phyloP scores from a whole-genome alignment of 2,113 vertebrate species.

The Crotalus viridis region DNA sequence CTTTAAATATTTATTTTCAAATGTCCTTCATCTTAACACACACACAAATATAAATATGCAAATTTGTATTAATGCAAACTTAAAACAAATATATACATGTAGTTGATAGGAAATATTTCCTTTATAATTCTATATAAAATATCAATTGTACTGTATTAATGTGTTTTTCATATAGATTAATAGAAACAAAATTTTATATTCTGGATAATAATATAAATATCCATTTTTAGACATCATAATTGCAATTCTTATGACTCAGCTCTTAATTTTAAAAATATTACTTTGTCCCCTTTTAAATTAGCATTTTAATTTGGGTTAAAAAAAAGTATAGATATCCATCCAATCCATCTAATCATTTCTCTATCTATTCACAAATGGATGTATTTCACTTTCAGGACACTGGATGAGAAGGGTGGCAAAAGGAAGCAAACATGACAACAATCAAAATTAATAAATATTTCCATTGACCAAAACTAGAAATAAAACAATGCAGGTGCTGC shows the following conservation, averaged over 20 bases:
- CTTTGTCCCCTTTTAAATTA: neutral
- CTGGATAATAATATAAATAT: neutral
- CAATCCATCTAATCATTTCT: neutral
- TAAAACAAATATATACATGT: neutral
- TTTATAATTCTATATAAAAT: neutral
- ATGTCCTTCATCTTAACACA: neutral
- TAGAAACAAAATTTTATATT: neutral
- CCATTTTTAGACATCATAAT: neutral
- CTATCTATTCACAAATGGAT: conserved; percentile 5
- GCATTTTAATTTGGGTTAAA: neutral
- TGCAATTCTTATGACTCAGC: neutral
- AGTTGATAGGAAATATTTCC: neutral
- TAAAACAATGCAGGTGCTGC: conserved; percentile 40
- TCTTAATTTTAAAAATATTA: neutral
- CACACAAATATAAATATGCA: neutral
- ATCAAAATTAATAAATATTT: conserved; percentile 38
- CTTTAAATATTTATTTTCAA: neutral
- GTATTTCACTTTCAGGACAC: conserved; percentile 38
- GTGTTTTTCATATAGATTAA: neutral
- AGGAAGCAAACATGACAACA: conserved; percentile 48
- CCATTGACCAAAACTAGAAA: conserved; percentile 25
- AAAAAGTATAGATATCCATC: neutral
- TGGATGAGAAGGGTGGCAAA: conserved; percentile 8
- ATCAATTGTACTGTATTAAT: neutral
- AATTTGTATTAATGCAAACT: neutral